Base-by-base conservation (phyloP, 2,888 invertebrate species). In the Margaritifera margaritifera region DNA sequence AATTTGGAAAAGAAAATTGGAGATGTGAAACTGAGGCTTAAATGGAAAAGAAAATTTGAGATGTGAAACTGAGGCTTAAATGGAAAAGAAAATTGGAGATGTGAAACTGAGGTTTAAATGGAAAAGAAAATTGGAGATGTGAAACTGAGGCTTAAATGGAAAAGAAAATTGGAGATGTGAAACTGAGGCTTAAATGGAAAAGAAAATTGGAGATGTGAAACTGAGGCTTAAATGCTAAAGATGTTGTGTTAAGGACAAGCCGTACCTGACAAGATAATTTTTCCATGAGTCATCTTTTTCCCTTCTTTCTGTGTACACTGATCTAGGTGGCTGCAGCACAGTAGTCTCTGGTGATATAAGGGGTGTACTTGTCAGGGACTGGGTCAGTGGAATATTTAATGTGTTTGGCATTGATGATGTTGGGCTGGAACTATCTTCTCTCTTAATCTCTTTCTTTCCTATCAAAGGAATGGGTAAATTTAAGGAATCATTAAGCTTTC, bases 261-360 rank as follows among this genome's bases (percentile, higher is more conserved):
- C 31, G 64, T 78, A 91, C 89, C 91, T 91, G 68, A 92, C 91
- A 64, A 92, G 90, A 80, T 92, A 92, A 74, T 91, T 92, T 82
- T 91, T 90, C 92, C 92, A 92, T 53, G 91, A 90, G 74, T 93
- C 92, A 77, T 92, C 92, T 73, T 89, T 88, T 78, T 87, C 87
- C 56, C 81, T 78, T 65, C 85, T 84, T 70, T 88, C 86, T 27
- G 69, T 72, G 61, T 75, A 76, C 3, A 73, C 56, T 18, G 79
- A 73, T 55, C 71, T 75, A 2, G 80, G 74, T 24, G 78, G 79
- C 31, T 75, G 72, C 8, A 70, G 67, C 6, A 69, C 64, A 2
- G 71, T 77, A 11, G 79, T 55, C 19, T 68, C 60, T n/a, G 71
- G 73, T 51, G 61, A 42, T 42, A 42, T 42, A 42, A 42, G 42